Evolutionary conservation across 2,797 vertebrate genomes (phyloP).

Genomic region (Platyrinchus mystaceus): DNA sequence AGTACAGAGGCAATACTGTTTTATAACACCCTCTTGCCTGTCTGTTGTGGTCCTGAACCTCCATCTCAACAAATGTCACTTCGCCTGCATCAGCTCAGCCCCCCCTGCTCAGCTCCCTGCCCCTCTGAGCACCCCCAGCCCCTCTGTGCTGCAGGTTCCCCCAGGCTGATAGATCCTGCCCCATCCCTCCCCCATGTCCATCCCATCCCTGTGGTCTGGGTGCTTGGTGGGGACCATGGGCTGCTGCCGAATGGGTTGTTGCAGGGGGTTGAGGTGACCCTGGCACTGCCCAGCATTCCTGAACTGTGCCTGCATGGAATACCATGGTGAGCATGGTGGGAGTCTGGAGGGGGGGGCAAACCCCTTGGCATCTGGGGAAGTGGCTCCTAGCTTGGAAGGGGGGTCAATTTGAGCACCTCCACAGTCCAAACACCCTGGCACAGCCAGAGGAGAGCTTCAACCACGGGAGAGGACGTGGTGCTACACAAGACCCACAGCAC

Average conservation of each 20-base stretch:
- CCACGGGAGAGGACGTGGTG: fast-evolving
- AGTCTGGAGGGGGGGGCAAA: fast-evolving
- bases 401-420: background rate
- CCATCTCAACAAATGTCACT: background rate
- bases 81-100: background rate
- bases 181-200: background rate
- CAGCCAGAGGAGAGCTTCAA: background rate
- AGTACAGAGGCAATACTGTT: background rate
- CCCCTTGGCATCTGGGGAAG: background rate
- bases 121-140: background rate
- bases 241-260: background rate
- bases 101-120: background rate
- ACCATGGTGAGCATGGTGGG: fast-evolving
- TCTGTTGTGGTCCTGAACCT: background rate
- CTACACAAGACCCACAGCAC: fast-evolving
- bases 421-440: fast-evolving
- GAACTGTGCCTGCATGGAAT: background rate
- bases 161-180: no score
- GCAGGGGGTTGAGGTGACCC: background rate
- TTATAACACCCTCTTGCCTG: fast-evolving
- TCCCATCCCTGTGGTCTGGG: fast-evolving
- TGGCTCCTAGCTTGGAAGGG: background rate
- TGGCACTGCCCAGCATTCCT: background rate
- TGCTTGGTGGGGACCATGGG: background rate
- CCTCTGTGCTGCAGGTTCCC: fast-evolving